phyloP scores from a whole-genome alignment of 2,797 vertebrate genomes.

The Sebastes goodei region DNA sequence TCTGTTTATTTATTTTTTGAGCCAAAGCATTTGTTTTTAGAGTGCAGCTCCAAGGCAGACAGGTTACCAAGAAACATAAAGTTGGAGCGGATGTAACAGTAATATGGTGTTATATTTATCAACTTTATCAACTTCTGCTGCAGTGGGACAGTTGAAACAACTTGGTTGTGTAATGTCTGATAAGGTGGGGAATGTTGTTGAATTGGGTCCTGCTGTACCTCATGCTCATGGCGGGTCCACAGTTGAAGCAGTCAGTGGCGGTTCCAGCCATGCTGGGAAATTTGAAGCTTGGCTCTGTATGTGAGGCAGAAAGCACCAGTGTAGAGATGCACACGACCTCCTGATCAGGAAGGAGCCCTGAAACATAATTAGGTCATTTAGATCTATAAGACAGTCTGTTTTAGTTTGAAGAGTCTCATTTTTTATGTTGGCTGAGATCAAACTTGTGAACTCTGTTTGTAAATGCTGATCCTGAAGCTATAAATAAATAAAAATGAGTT shows the following conservation, averaged over 20 bases:
- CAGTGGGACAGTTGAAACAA: neutral
- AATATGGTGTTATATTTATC: too few relatives aligned
- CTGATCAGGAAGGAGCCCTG: neutral
- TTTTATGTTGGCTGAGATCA: neutral
- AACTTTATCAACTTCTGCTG: too few relatives aligned
- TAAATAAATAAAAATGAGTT: neutral
- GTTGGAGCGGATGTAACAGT: too few relatives aligned
- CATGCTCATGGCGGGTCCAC: neutral
- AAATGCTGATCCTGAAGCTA: neutral
- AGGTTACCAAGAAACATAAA: too few relatives aligned
- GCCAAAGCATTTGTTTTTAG: too few relatives aligned
- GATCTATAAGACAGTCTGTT: neutral
- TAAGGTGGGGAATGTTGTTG: neutral
- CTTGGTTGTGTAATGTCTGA: neutral
- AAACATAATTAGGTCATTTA: neutral
- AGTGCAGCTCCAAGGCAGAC: too few relatives aligned
- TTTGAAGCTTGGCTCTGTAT: neutral
- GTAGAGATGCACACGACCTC: neutral
- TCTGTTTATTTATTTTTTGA: too few relatives aligned
- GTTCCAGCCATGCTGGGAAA: neutral
- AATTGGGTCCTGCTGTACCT: neutral
- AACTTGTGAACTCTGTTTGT: neutral
- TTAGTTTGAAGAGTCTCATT: neutral
- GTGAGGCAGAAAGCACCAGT: neutral
- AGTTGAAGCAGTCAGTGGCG: neutral